Evolutionary conservation across 2,888 invertebrate genomes (phyloP), one percentile per base, ranked within the genome.

Genomic region (Ormyrus pomaceus): DNA sequence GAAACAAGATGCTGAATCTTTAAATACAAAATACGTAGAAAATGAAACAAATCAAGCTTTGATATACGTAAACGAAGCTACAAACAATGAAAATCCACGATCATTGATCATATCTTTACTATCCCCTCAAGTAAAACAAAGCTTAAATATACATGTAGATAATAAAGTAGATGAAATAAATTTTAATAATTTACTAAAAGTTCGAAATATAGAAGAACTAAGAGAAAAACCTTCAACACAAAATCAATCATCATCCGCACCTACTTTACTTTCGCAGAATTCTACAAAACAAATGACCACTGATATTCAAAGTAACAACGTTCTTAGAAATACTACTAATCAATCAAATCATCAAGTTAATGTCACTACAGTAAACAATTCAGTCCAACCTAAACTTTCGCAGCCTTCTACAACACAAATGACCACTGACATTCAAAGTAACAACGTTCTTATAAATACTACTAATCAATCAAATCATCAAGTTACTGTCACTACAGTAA

Each of bases 141-240:
- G 59, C 34, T 64, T 70, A 51, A 70, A 79, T 59, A 51, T 65
- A 48, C 56, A 65, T 59, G 19, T 74, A 50, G 69, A 56, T n/a
- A 46, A 72, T 64, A 70, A 74, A 58, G 51, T 74, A 46, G 79
- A 74, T 45, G 64, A 58, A n/a, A 48, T 72, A 74, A 58, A 10
- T 13, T 34, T 10, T 7, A 65, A 34, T 34, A 34, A 6, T n/a
- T 53, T 9, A 50, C 56, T 78, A n/a, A 78, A 72, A 72, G 46
- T 72, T 5, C 59, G 78, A 10, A 45, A 78, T 19, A 69, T 74
- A 46, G 75, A 79, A 13, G 69, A 79, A 53, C 55, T 74, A 11
- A 65, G 70, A 45, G 51, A 70, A 45, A 74, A 79, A 6, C 72
- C 71, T n/a, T 46, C 11, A 11, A 19, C 10, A 58, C 48, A n/a